These are phyloP conservation scores for Glaucopsyche alexis DNA, from an alignment of 2,888 invertebrate genomes.

Conservation along the genomic window DNA sequence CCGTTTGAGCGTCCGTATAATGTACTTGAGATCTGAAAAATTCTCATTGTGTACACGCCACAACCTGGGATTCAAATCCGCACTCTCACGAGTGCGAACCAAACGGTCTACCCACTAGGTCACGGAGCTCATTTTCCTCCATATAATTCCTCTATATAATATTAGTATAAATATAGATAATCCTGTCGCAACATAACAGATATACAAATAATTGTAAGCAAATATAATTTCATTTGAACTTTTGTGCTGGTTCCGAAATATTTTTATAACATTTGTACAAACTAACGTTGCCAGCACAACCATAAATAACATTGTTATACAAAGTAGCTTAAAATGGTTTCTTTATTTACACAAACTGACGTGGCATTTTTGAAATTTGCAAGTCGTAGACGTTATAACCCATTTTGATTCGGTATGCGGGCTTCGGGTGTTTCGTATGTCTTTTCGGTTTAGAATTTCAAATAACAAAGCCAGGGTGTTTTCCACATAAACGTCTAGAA, in stretches of 20 bases:
- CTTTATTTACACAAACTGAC: constrained; percentile 3
- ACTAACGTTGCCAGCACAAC: not conserved
- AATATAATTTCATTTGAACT: not conserved
- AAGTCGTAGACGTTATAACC: constrained; percentile 22
- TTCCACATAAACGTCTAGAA: constrained; percentile 22
- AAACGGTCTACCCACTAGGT: no score
- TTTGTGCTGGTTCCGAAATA: not conserved
- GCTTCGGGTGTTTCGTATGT: constrained; percentile 17
- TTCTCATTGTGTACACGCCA: no score
- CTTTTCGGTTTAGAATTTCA: constrained; percentile 26
- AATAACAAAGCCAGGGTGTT: constrained; percentile 22
- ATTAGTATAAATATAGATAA: no score
- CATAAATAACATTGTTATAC: not conserved
- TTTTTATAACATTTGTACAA: not conserved
- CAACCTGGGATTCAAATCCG: no score
- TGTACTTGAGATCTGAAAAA: no score
- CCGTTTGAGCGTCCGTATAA: no score
- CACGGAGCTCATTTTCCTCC: no score
- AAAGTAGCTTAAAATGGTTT: constrained; percentile 6
- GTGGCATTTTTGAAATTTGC: constrained; percentile 16
- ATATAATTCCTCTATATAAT: no score
- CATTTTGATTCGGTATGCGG: constrained; percentile 19
- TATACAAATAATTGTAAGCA: not conserved
- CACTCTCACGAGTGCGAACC: no score
- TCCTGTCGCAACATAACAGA: no score